These are phyloP conservation scores for Idaea aversata DNA, from an alignment of 2,888 invertebrate species.

Conservation along the genomic window DNA sequence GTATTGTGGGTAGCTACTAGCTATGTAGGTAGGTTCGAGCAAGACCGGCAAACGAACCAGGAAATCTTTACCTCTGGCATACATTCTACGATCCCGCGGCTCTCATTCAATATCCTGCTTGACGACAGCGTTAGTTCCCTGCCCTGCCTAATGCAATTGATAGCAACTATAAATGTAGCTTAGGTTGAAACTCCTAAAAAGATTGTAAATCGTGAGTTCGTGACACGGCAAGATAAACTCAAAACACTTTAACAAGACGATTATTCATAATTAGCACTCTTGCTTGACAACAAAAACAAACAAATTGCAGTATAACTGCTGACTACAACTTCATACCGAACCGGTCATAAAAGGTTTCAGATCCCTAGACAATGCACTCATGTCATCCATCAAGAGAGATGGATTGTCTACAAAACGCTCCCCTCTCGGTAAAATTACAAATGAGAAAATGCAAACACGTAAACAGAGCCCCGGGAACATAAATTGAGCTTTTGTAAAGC, in stretches of 20 bases:
- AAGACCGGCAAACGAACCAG: slow-evolving; percentile 38
- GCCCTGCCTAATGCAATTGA: background rate
- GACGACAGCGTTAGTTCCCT: slow-evolving; percentile 31
- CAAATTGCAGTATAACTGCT: slow-evolving; percentile 31
- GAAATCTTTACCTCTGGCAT: slow-evolving; percentile 64
- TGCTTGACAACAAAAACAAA: slow-evolving; percentile 29
- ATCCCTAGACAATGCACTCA: slow-evolving; percentile 53
- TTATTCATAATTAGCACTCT: background rate
- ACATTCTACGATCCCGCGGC: slow-evolving; percentile 58
- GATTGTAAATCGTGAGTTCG: too few relatives aligned
- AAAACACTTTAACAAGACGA: slow-evolving; percentile 12
- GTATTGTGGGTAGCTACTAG: background rate
- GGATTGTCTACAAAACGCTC: slow-evolving; percentile 39
- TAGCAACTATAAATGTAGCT: background rate
- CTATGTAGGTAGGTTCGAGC: background rate
- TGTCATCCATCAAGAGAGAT: slow-evolving; percentile 54
- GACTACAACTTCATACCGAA: slow-evolving; percentile 39
- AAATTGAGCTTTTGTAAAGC: slow-evolving; percentile 45
- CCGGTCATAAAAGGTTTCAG: slow-evolving; percentile 37
- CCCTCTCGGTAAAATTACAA: slow-evolving; percentile 16
- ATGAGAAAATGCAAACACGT: slow-evolving; percentile 42
- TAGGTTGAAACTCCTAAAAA: too few relatives aligned
- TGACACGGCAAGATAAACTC: too few relatives aligned
- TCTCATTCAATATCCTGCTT: slow-evolving; percentile 73
- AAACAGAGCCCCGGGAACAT: slow-evolving; percentile 34